Percentiles rank a stretch among this genome's conserved stretches.
phyloP scores from a whole-genome alignment of 2,888 invertebrate genomes.

The Ashinkailepas kermadecensis region DNA sequence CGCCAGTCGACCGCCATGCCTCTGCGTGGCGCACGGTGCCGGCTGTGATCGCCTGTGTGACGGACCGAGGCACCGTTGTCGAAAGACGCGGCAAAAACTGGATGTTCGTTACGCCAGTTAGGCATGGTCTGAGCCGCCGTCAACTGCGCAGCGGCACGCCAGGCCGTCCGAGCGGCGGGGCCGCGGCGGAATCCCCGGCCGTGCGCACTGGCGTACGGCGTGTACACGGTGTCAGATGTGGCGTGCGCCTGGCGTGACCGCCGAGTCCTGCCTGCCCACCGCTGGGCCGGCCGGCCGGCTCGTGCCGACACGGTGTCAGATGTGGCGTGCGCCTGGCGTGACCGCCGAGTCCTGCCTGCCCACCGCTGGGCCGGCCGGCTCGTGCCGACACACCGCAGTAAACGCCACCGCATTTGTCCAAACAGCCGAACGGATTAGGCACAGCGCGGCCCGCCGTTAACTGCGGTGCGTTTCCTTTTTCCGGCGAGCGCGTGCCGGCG shows the following conservation, averaged over 20 bases:
- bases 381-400: background rate
- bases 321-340: background rate
- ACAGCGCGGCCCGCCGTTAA: background rate
- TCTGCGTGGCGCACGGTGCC: too few species aligned
- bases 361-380: background rate
- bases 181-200: background rate
- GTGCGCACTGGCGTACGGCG: background rate
- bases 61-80: too few species aligned
- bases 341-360: background rate
- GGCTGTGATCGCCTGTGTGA: too few species aligned
- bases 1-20: too few species aligned
- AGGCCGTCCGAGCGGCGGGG: background rate
- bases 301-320: background rate
- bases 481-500: background rate
- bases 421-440: background rate
- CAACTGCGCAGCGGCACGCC: background rate
- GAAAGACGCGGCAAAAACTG: background rate
- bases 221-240: background rate
- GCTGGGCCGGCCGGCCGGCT: background rate
- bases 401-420: background rate
- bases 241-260: background rate
- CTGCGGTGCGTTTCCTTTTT: background rate
- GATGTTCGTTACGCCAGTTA: background rate
- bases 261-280: background rate
- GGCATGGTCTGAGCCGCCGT: background rate